phyloP scores from a whole-genome alignment of 2,113 vertebrate species.

The Lamprotornis superbus region DNA sequence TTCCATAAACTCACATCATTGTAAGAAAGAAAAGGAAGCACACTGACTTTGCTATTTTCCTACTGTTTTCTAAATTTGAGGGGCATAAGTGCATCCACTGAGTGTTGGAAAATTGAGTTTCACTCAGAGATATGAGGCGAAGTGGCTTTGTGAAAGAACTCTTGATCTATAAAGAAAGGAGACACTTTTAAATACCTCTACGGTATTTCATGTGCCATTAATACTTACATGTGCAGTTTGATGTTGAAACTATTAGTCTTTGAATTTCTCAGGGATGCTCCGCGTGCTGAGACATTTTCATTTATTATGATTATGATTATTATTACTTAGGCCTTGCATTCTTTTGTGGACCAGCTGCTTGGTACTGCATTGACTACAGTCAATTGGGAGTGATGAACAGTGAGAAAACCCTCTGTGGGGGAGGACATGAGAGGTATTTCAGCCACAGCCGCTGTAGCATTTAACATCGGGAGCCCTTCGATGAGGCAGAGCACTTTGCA shows the following conservation, averaged over 20 bases:
- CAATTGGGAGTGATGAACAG: neutral
- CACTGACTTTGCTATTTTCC: conserved; percentile 33
- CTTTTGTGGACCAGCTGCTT: neutral
- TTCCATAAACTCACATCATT: neutral
- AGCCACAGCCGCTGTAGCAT: neutral
- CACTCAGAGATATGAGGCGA: neutral
- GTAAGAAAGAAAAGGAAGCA: neutral
- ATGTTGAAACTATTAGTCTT: neutral
- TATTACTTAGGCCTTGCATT: neutral
- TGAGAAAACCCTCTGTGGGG: neutral
- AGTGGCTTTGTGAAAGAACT: neutral
- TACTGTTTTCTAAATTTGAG: conserved; percentile 21
- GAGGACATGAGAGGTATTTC: neutral
- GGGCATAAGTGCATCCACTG: neutral
- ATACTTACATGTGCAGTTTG: neutral
- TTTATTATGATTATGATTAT: neutral
- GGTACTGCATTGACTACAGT: neutral
- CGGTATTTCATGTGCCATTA: neutral
- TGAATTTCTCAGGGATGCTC: neutral
- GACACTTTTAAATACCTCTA: neutral
- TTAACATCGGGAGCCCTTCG: neutral
- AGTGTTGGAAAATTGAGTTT: neutral
- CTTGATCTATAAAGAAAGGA: neutral
- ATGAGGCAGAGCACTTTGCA: neutral
- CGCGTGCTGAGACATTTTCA: neutral